These are phyloP conservation scores for Elegia similella DNA, from an alignment of 2,888 invertebrate genomes.

Conservation along the genomic window DNA sequence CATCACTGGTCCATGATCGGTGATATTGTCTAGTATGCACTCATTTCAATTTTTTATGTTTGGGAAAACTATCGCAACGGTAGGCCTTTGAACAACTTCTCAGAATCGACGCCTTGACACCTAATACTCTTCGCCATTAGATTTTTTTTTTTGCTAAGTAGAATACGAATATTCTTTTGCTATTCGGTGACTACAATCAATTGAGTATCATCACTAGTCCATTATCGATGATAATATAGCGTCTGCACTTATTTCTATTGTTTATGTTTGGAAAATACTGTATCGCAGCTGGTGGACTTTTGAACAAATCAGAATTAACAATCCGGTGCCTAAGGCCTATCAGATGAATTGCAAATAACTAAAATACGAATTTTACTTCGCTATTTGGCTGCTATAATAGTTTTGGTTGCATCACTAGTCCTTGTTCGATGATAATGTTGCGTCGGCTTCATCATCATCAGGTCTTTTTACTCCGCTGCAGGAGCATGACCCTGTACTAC, in stretches of 20 bases:
- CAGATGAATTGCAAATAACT: no score
- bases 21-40: background rate
- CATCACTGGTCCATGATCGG: background rate
- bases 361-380: background rate
- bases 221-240: conserved; percentile 2
- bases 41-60: background rate
- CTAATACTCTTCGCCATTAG: no score
- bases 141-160: no score
- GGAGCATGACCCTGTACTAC: no score
- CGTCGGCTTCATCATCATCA: no score
- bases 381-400: background rate
- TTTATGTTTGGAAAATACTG: background rate
- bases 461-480: no score
- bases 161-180: no score
- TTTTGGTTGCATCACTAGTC: background rate
- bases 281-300: background rate
- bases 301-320: no score
- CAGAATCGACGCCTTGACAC: no score
- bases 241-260: background rate
- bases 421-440: background rate
- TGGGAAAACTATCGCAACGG: background rate
- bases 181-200: no score
- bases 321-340: no score
- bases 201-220: background rate
- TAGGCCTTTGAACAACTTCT: background rate